Conservation (phyloP, 2,888 invertebrate genomes). For the Lycaena phlaeas region DNA sequence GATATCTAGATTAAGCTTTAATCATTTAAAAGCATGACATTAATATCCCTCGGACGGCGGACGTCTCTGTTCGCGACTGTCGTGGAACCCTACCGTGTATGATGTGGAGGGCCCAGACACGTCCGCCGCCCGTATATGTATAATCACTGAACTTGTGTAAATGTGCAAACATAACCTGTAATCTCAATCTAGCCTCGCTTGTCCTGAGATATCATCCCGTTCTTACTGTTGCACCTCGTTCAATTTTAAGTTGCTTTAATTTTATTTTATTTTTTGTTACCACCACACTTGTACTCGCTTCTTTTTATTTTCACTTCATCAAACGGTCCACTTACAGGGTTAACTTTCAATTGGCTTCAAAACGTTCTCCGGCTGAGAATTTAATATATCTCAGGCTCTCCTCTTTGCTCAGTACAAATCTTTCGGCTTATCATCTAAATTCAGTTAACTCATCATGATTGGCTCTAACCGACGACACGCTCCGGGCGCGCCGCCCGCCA, state of each 20-base stretch:
- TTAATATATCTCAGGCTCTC: constrained; percentile 84
- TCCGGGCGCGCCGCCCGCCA: constrained; percentile 23
- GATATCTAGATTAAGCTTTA: constrained; percentile 67
- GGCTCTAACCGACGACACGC: constrained; percentile 63
- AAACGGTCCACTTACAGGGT: constrained; percentile 73
- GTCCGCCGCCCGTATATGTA: constrained; percentile 39
- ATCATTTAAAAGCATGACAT: constrained; percentile 63
- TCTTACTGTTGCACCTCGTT: constrained; percentile 72
- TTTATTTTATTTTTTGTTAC: constrained; percentile 58
- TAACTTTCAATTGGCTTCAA: constrained; percentile 69
- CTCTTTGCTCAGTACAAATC: constrained; percentile 88
- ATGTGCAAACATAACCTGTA: constrained; percentile 66
- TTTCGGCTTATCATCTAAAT: constrained; percentile 75
- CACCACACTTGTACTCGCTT: constrained; percentile 65
- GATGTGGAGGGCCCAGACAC: constrained; percentile 23
- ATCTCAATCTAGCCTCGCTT: constrained; percentile 67
- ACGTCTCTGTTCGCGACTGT: constrained; percentile 6
- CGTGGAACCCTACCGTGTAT: background rate
- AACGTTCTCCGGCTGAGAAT: constrained; percentile 61
- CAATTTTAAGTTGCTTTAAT: constrained; percentile 69
- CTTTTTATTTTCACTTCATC: constrained; percentile 69
- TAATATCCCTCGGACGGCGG: constrained; percentile 49
- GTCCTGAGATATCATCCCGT: constrained; percentile 69
- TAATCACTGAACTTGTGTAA: constrained; percentile 63
- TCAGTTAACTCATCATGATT: constrained; percentile 70